Conservation (phyloP, 2,797 vertebrate genomes). For the Aselliscus stoliczkanus region DNA sequence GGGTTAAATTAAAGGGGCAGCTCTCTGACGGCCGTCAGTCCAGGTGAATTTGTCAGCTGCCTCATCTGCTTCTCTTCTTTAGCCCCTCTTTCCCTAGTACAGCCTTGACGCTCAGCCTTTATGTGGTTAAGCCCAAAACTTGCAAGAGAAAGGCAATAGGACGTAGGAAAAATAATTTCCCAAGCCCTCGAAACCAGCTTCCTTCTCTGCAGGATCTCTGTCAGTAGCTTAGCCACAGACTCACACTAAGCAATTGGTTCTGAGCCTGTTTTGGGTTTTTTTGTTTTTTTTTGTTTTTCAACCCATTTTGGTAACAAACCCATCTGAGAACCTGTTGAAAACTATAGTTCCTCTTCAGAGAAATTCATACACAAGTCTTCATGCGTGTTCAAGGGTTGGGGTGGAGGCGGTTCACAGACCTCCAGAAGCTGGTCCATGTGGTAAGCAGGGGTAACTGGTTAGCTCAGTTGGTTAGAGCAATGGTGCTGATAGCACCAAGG, state of each 20-base stretch:
- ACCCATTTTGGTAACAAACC: background rate
- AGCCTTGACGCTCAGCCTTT: no score
- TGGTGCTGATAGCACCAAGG: no score
- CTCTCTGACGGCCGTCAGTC: background rate
- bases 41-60: background rate
- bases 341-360: background rate
- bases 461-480: no score
- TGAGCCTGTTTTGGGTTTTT: background rate
- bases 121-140: background rate
- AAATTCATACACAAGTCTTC: background rate
- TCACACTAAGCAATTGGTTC: background rate
- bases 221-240: background rate
- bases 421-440: background rate
- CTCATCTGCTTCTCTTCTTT: background rate
- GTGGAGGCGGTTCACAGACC: accelerated
- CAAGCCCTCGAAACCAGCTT: background rate
- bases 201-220: background rate
- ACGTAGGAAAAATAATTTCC: background rate
- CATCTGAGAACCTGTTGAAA: background rate
- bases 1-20: background rate
- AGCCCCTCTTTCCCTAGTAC: background rate
- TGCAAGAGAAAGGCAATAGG: background rate
- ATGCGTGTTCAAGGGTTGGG: accelerated
- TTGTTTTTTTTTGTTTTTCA: background rate
- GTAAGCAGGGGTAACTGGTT: background rate